Evolutionary conservation across 2,113 vertebrate species (phyloP).

Genomic region (Stegostoma tigrinum): DNA sequence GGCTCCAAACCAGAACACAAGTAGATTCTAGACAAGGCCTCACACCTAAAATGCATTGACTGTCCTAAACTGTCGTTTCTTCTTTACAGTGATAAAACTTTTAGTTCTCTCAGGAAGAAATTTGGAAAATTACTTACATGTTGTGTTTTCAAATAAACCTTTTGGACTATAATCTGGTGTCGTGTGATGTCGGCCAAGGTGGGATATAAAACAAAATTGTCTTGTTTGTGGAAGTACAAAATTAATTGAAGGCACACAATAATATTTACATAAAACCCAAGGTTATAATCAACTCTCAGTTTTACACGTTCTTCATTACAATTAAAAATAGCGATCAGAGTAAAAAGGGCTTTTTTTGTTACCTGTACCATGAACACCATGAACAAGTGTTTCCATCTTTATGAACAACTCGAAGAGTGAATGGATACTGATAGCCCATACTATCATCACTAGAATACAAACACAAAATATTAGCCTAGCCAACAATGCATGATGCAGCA

Average conservation of each 20-base stretch:
- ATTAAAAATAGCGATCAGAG: neutral
- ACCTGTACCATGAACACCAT: constrained; percentile 98
- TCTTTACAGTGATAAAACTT: too few relatives aligned
- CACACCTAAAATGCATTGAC: too few relatives aligned
- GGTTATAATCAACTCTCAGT: neutral
- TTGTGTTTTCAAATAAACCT: too few relatives aligned
- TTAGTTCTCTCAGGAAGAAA: too few relatives aligned
- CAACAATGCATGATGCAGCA: neutral
- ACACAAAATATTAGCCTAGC: neutral
- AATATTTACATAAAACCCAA: neutral
- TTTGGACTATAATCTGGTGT: too few relatives aligned
- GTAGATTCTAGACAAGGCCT: too few relatives aligned
- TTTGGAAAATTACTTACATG: too few relatives aligned
- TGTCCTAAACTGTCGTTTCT: too few relatives aligned
- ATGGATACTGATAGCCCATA: constrained; percentile 97
- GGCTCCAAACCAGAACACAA: too few relatives aligned
- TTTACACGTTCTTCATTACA: neutral
- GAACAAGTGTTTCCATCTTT: constrained; percentile 95
- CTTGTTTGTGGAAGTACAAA: neutral
- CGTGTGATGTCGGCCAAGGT: neutral
- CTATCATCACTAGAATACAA: constrained; percentile 83
- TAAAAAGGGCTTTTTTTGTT: constrained; percentile 41
- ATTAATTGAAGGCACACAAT: neutral
- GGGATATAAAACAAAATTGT: neutral
- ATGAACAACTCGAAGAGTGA: constrained; percentile 86